These are phyloP conservation scores for Neoniphon sammara DNA, from an alignment of 2,797 vertebrate species.

Conservation along the genomic window DNA sequence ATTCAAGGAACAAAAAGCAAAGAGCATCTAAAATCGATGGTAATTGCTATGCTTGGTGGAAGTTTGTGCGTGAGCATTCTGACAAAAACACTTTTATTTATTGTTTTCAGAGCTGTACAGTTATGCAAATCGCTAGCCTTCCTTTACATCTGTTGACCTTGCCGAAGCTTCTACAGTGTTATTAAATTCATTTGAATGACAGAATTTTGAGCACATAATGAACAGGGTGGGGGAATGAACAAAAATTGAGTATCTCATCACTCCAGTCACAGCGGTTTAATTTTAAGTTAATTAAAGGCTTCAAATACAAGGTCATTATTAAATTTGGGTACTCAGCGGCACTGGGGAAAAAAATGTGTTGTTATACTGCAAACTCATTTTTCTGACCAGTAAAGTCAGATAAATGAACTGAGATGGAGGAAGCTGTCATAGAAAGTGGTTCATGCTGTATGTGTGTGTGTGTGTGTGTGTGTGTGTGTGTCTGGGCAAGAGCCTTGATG, in stretches of 20 bases:
- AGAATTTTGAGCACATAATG: background rate
- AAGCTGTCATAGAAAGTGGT: background rate
- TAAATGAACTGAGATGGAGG: background rate
- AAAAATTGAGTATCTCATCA: no score
- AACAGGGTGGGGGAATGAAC: no score
- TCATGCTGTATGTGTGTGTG: background rate
- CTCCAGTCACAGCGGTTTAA: background rate
- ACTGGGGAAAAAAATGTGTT: no score
- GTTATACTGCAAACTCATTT: no score
- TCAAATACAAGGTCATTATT: background rate
- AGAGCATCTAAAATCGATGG: background rate
- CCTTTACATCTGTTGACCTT: no score
- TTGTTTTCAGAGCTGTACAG: no score
- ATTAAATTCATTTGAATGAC: background rate
- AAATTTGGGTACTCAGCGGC: no score
- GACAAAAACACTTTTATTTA: background rate
- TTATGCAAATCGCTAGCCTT: no score
- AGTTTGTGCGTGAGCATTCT: background rate
- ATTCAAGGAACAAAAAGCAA: background rate
- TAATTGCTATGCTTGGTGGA: background rate
- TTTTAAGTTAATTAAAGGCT: background rate
- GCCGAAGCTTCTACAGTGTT: no score
- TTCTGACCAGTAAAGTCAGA: background rate
- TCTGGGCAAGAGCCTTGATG: background rate
- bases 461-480: no score